Percentiles rank a stretch among this genome's conserved stretches.
phyloP scores from a whole-genome alignment of 2,888 invertebrate species.

The Zele albiditarsus region DNA sequence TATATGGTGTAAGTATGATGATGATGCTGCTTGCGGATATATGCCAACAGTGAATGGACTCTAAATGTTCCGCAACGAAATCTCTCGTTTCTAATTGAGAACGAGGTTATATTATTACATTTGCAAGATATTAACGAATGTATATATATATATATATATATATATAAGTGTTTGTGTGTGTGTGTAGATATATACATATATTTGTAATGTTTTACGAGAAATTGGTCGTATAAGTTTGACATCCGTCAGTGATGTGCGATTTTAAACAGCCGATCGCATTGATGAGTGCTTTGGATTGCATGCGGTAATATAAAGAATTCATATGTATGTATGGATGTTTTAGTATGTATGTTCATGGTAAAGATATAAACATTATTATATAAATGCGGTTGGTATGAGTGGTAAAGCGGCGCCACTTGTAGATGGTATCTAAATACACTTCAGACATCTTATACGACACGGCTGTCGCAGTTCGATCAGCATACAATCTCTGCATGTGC shows the following conservation, averaged over 20 bases:
- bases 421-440: conserved; percentile 51
- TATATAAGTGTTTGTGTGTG: too few relatives aligned
- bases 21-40: not conserved
- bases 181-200: not conserved
- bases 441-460: conserved; percentile 53
- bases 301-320: conserved; percentile 1
- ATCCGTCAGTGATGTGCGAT: conserved; percentile 24
- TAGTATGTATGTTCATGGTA: not conserved
- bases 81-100: conserved; percentile 17
- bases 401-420: conserved; percentile 53
- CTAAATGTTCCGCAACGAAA: conserved; percentile 9
- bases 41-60: not conserved
- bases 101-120: conserved; percentile 13
- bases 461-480: conserved; percentile 52
- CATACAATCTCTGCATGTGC: conserved; percentile 41
- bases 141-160: too few relatives aligned
- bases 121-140: not conserved
- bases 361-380: not conserved
- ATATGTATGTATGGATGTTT: not conserved
- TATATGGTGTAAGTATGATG: not conserved
- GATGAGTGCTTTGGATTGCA: conserved; percentile 5
- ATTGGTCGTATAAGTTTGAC: conserved; percentile 14
- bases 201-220: conserved; percentile 27
- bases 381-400: conserved; percentile 21
- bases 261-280: conserved; percentile 39